These are phyloP conservation scores for Tadarida brasiliensis DNA, from an alignment of 2,797 vertebrate genomes.

Conservation along the genomic window DNA sequence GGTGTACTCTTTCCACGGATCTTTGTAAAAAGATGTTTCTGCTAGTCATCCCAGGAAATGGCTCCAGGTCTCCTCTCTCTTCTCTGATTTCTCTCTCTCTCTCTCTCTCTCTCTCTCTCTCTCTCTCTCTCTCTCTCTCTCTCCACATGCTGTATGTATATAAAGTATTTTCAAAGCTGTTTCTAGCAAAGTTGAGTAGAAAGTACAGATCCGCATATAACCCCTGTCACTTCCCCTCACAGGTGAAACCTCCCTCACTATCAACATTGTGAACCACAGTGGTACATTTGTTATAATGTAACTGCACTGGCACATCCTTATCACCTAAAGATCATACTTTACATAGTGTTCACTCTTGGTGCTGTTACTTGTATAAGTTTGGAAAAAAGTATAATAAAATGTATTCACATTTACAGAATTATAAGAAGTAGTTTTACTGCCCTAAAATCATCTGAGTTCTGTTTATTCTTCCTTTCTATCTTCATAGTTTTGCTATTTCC, in stretches of 20 bases:
- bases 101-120: too few species aligned
- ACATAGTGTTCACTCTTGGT: background rate
- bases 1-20: background rate
- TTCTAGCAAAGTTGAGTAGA: background rate
- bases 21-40: background rate
- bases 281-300: background rate
- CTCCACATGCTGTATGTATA: background rate
- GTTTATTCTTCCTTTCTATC: background rate
- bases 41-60: background rate
- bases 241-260: background rate
- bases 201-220: background rate
- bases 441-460: background rate
- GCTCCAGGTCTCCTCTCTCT: background rate
- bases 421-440: background rate
- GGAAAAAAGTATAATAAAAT: background rate
- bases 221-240: background rate
- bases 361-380: background rate
- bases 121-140: background rate
- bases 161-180: background rate
- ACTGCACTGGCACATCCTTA: background rate
- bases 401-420: background rate
- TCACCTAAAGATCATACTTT: background rate
- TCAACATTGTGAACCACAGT: background rate
- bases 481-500: background rate
- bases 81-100: too few species aligned